Conservation (phyloP, 1,140 invertebrate genomes). For the Eufriesea mexicana region DNA sequence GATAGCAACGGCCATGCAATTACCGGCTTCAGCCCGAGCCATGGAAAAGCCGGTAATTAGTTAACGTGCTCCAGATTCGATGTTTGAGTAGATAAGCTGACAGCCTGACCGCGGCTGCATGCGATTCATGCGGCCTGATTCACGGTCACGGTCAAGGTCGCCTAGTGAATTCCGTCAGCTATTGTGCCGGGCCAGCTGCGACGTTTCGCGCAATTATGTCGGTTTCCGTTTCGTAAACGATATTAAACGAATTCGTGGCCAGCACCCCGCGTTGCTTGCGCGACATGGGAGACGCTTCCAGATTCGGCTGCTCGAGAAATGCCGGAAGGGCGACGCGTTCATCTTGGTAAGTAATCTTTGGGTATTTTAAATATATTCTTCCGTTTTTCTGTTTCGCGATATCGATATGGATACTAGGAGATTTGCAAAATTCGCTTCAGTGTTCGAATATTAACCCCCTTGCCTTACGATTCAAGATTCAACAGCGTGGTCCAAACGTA, state of each 20-base stretch:
- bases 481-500: too few relatives aligned
- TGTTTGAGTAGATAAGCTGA: conserved; percentile 67
- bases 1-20: conserved; percentile 64
- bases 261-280: too few relatives aligned
- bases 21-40: conserved; percentile 61
- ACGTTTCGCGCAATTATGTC: conserved; percentile 13
- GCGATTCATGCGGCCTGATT: conserved; percentile 56
- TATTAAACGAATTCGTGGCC: neutral
- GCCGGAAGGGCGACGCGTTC: too few relatives aligned
- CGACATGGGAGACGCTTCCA: too few relatives aligned
- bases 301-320: too few relatives aligned
- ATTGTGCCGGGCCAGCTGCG: conserved; percentile 3
- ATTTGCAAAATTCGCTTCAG: too few relatives aligned
- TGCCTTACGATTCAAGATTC: too few relatives aligned
- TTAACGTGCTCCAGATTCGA: conserved; percentile 70
- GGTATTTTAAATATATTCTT: too few relatives aligned
- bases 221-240: neutral
- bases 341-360: too few relatives aligned
- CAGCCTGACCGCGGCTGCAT: conserved; percentile 53
- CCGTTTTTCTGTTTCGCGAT: too few relatives aligned
- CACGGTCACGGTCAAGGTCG: conserved; percentile 65
- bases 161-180: neutral
- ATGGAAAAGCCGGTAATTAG: conserved; percentile 71
- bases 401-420: too few relatives aligned
- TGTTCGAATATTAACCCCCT: too few relatives aligned